These are phyloP conservation scores for Agapetus fuscipes DNA, from an alignment of 2,888 invertebrate genomes.

Conservation along the genomic window DNA sequence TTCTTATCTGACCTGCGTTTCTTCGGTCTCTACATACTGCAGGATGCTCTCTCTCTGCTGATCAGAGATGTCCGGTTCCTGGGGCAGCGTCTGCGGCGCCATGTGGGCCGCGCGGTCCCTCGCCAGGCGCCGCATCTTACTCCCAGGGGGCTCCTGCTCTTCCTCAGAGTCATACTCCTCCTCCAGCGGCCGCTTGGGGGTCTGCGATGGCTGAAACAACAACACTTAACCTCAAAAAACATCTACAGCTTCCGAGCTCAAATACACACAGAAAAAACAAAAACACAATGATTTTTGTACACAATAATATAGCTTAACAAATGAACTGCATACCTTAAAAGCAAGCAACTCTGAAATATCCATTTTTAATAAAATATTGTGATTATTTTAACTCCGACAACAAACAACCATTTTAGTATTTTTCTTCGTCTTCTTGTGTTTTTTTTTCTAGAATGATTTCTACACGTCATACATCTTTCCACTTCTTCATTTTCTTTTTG, in stretches of 20 bases:
- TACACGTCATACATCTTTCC: too few relatives aligned
- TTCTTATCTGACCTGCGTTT: slow-evolving; percentile 49
- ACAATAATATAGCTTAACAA: slow-evolving; percentile 1
- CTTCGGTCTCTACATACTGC: slow-evolving; percentile 75
- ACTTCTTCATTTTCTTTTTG: too few relatives aligned
- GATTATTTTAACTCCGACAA: too few relatives aligned
- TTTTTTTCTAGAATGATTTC: too few relatives aligned
- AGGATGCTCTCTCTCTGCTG: slow-evolving; percentile 73
- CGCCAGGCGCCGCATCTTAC: slow-evolving; percentile 50
- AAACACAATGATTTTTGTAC: neutral
- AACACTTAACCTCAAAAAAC: neutral
- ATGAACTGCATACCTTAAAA: slow-evolving; percentile 33
- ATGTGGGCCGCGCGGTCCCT: slow-evolving; percentile 35
- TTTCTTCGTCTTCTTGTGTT: too few relatives aligned
- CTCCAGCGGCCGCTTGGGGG: slow-evolving; percentile 61
- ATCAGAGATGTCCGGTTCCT: slow-evolving; percentile 56
- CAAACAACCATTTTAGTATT: too few relatives aligned
- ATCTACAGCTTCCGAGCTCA: too few relatives aligned
- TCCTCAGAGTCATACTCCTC: slow-evolving; percentile 61
- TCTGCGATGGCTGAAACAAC: slow-evolving; percentile 61
- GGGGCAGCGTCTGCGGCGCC: slow-evolving; percentile 34
- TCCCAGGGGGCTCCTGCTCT: slow-evolving; percentile 48
- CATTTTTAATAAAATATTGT: too few relatives aligned
- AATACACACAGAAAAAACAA: slow-evolving; percentile 2
- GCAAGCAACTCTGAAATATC: slow-evolving; percentile 43